phyloP scores from a whole-genome alignment of 1,140 invertebrate genomes.

The Cherax destructor region DNA sequence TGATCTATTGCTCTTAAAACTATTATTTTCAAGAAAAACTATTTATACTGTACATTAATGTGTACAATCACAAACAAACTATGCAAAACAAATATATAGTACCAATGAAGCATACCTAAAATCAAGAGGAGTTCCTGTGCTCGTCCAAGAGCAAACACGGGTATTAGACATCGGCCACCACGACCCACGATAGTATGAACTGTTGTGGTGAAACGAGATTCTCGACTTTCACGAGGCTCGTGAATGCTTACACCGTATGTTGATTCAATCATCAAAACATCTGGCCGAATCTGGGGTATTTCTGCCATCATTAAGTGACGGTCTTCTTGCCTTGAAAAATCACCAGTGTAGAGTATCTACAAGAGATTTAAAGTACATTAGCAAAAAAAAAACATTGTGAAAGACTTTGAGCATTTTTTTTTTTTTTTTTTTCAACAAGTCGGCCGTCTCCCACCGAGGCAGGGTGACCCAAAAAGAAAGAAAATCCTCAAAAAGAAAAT shows the following conservation, averaged over 20 bases:
- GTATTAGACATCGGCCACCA: slow-evolving; percentile 97
- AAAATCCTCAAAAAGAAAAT: too few species aligned
- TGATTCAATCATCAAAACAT: slow-evolving; percentile 94
- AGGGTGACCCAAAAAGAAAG: too few species aligned
- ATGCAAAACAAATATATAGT: neutral
- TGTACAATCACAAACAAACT: neutral
- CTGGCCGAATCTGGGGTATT: slow-evolving; percentile 95
- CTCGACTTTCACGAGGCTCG: slow-evolving; percentile 97
- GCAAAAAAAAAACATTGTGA: neutral
- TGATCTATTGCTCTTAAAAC: too few species aligned
- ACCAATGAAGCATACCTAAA: slow-evolving; percentile 79
- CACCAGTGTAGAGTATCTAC: slow-evolving; percentile 96
- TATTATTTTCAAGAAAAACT: too few species aligned
- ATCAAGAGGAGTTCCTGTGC: slow-evolving; percentile 98
- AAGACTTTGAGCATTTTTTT: too few species aligned
- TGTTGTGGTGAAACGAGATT: slow-evolving; percentile 94
- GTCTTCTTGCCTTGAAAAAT: slow-evolving; percentile 99
- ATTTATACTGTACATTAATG: too few species aligned
- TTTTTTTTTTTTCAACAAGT: too few species aligned
- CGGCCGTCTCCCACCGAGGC: too few species aligned
- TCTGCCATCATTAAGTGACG: slow-evolving; percentile 99
- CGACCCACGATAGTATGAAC: slow-evolving; percentile 97
- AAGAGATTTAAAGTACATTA: slow-evolving; percentile 44
- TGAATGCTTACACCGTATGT: slow-evolving; percentile 99
- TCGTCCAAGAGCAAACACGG: slow-evolving; percentile 97